These are phyloP conservation scores for Amyelois transitella DNA, from an alignment of 1,140 invertebrate species.

Conservation along the genomic window DNA sequence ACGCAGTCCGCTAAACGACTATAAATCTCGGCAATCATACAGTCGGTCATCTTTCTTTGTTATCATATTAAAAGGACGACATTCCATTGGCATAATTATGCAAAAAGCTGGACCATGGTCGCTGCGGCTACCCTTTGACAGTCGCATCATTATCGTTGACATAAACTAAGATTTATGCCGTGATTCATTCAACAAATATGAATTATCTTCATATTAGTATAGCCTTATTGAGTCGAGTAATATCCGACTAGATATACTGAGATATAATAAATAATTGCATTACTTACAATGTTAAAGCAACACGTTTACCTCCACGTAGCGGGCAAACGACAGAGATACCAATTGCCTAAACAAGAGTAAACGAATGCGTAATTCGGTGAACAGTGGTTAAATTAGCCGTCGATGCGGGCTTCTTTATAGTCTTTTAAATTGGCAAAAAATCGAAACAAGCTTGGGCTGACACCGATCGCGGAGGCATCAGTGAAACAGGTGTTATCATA, in stretches of 20 bases:
- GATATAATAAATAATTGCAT: neutral
- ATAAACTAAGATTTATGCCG: slow-evolving; percentile 68
- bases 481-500: slow-evolving; percentile 74
- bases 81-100: slow-evolving; percentile 69
- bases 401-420: slow-evolving; percentile 72
- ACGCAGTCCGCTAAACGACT: slow-evolving; percentile 20
- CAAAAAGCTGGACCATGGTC: slow-evolving; percentile 66
- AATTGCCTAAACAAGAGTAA: slow-evolving; percentile 43
- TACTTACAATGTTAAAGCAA: slow-evolving; percentile 5
- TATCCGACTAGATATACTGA: neutral
- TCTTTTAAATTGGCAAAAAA: slow-evolving; percentile 72
- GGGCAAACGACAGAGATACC: slow-evolving; percentile 11
- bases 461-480: slow-evolving; percentile 71
- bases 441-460: slow-evolving; percentile 64
- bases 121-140: slow-evolving; percentile 63
- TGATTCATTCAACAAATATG: slow-evolving; percentile 68
- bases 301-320: neutral
- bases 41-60: slow-evolving; percentile 69
- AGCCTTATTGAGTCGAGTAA: neutral
- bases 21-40: slow-evolving; percentile 64
- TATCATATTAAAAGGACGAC: slow-evolving; percentile 67
- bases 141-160: slow-evolving; percentile 68
- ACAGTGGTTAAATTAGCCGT: slow-evolving; percentile 68
- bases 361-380: slow-evolving; percentile 63
- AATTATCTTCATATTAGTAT: slow-evolving; percentile 34